Base-by-base conservation (phyloP, 2,113 vertebrate species). In the Crypturellus undulatus region DNA sequence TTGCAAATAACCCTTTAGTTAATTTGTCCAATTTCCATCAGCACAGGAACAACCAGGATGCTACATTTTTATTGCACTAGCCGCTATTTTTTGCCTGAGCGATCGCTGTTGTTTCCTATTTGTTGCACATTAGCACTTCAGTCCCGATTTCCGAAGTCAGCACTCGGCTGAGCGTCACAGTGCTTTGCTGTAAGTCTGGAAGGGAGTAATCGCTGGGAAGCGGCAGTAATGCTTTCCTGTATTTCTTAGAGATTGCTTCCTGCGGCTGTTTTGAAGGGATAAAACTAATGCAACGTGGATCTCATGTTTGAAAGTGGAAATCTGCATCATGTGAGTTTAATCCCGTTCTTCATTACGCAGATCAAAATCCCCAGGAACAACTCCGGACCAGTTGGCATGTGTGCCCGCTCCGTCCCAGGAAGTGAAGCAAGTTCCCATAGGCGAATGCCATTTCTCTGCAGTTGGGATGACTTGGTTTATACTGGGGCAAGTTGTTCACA, bases 201-300 rank as follows among this genome's bases (percentile, higher is more conserved):
- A 71, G 12, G 65, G 68, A 87, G 52, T 58, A 52, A 36, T 43
- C 51, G 2, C 51, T 78, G 30, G 59, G 36, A 52, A 70, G 4
- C 26, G 26, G 56, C 9, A 24, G 18, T 32, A 25, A 54, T 1
- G 16, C 64, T 83, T 65, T 34, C 3, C 59, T 47, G 0, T 20
- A 10, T 67, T 82, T 52, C 90, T 82, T n/a, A 36, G 67, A 30
- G 75, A 72, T 72, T 54, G 20, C 54, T 69, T 87, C 34, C 81
- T 56, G 30, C 28, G 71, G 71, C 52, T 52, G 56, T 75, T 92
- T 79, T 32, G 63, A 87, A 89, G 54, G 79, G 84, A 91, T 91
- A 34, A 91, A 84, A 67, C 62, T 89, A 92, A 87, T 76, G 54
- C 64, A 65, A 7, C 2, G 19, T 0, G 5, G 30, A 20, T 70